Base-by-base conservation (phyloP, 1,140 invertebrate genomes). In the Thaumatotibia leucotreta region DNA sequence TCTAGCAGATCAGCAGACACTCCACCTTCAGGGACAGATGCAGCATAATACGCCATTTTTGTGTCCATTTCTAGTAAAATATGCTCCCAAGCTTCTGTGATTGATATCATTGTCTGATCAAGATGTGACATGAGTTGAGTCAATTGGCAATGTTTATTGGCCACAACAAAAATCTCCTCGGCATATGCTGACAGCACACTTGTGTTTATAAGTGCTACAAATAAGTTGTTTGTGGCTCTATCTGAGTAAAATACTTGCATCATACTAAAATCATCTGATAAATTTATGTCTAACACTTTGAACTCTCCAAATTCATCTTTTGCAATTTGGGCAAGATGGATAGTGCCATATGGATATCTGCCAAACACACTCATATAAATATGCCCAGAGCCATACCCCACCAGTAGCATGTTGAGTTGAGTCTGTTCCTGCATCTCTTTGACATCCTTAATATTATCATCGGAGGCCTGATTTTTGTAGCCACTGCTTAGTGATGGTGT, bases 41-140 rank as follows among this genome's bases (percentile, higher is more conserved):
- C 94, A 27, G 96, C 97, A 93, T 98, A 99, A 68, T 95, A 95
- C 6, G 96, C 94, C 66, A 99, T 92, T 91, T 99, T 99, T 50
- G 96, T 95, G 86, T 99, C 97, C 94, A 99, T 97, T 92, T 99
- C 98, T 22, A 98, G 82, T 11, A 99, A 92, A 75, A 98, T 97
- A 68, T 97, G 97, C 91, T 99, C 98, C 97, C 97, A 99, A 0
- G 97, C 96, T 91, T 98, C 97, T 50, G 94, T 95, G 75, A 98
- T 96, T n/a, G 96, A 95, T 72, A 94, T 93, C 82, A 97, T 94
- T 1, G 96, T 96, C 73, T 94, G 93, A 32, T 94, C 94, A 24
- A 97, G 92, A 82, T 97, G 96, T 76, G 93, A 93, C 50, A 95
- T 80, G 5, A 95, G 88, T 69, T 92, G 92, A 10, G 92, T 82